Conservation (phyloP, 2,888 invertebrate genomes). For the Drosophila macrothrix region DNA sequence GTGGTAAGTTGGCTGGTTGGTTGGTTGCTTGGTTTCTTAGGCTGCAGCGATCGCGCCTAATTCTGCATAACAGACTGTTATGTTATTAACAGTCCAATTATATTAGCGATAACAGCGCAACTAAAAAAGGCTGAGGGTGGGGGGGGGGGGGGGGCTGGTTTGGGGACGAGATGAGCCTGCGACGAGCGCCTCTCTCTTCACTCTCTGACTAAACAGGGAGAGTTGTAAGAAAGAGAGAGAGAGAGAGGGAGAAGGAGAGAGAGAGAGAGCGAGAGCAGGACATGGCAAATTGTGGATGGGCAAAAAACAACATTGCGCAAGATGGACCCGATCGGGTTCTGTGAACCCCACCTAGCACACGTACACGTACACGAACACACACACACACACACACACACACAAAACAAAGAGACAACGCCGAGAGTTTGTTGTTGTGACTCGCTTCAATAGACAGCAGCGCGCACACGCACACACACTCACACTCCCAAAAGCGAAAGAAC, state of each 20-base stretch:
- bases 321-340: slow-evolving; percentile 54
- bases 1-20: not conserved
- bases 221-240: not conserved
- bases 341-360: slow-evolving; percentile 65
- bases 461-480: slow-evolving; percentile 19
- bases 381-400: slow-evolving; percentile 14
- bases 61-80: slow-evolving; percentile 62
- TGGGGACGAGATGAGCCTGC: slow-evolving; percentile 1
- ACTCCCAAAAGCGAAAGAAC: slow-evolving; percentile 19
- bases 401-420: slow-evolving; percentile 23
- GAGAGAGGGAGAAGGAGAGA: not conserved
- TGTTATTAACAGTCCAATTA: slow-evolving; percentile 50
- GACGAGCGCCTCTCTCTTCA: slow-evolving; percentile 3
- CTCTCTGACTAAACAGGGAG: not conserved
- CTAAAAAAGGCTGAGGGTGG: not conserved
- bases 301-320: slow-evolving; percentile 57
- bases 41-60: slow-evolving; percentile 47
- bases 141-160: not conserved
- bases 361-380: slow-evolving; percentile 18
- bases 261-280: slow-evolving; percentile 38
- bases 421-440: slow-evolving; percentile 31
- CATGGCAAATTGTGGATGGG: slow-evolving; percentile 38
- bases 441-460: slow-evolving; percentile 55
- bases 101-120: slow-evolving; percentile 42
- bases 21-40: not conserved